Percentiles rank a stretch among this genome's conserved stretches.
Conservation (phyloP, 2,797 vertebrate genomes). For the Sternotherus odoratus region DNA sequence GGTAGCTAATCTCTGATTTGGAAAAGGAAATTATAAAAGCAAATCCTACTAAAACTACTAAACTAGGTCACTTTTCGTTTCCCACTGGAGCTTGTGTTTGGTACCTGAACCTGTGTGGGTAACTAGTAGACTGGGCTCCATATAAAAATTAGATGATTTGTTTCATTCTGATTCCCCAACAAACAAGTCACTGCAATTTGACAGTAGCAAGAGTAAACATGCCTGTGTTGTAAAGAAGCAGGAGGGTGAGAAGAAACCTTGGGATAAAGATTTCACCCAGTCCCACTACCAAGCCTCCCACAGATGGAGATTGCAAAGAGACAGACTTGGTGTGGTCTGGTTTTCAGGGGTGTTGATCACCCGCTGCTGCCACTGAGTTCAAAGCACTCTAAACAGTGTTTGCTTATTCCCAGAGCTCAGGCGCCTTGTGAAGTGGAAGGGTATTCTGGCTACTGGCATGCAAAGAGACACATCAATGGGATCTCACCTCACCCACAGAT, state of each 20-base stretch:
- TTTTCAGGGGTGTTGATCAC: background rate
- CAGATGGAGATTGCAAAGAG: background rate
- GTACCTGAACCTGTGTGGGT: background rate
- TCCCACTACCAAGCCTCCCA: background rate
- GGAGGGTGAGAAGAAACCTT: background rate
- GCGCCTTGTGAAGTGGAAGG: background rate
- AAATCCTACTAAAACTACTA: background rate
- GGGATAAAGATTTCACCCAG: background rate
- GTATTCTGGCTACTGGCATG: background rate
- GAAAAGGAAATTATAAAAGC: background rate
- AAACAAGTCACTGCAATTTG: background rate
- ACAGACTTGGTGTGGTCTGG: too few species aligned
- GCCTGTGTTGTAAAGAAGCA: background rate
- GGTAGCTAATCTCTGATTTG: background rate
- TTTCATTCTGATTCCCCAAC: background rate
- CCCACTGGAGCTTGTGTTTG: background rate
- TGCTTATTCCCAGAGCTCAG: background rate
- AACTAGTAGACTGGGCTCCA: background rate
- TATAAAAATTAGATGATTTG: background rate
- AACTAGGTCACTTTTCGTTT: background rate
- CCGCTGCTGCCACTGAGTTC: background rate
- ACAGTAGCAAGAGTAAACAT: background rate
- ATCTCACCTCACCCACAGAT: background rate
- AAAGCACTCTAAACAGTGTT: background rate
- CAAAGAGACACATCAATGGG: background rate